Evolutionary conservation across 1,140 invertebrate genomes (phyloP).

Genomic region (Caerostris extrusa): DNA sequence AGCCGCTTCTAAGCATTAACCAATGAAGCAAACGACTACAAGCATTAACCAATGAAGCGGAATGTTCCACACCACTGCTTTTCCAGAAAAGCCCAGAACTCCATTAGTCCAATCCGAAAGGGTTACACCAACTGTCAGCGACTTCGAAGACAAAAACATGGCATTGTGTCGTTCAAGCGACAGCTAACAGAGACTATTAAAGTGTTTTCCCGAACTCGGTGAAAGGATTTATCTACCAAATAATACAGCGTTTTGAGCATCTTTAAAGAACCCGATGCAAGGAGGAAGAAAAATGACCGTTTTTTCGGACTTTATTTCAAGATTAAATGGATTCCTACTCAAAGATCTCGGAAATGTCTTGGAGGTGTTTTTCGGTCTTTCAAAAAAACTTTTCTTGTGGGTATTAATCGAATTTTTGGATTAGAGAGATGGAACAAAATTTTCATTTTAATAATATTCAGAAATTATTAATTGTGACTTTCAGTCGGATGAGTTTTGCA

Average conservation of each 20-base stretch:
- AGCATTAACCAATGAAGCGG: neutral
- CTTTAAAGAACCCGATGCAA: neutral
- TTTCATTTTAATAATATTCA: too few relatives aligned
- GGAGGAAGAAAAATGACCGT: neutral
- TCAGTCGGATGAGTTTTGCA: too few relatives aligned
- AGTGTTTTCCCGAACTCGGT: neutral
- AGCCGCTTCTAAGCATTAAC: neutral
- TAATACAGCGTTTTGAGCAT: neutral
- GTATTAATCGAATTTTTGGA: neutral
- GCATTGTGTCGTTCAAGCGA: constrained; percentile 27
- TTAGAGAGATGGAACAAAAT: too few relatives aligned
- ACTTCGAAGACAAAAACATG: constrained; percentile 55
- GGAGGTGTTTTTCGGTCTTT: neutral
- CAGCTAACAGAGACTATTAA: neutral
- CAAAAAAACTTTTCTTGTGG: neutral
- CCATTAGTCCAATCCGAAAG: neutral
- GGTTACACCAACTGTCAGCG: constrained; percentile 43
- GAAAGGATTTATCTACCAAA: neutral
- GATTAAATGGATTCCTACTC: neutral
- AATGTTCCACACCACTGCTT: neutral
- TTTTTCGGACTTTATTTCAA: neutral
- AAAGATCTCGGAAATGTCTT: neutral
- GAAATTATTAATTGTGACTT: too few relatives aligned
- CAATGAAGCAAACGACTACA: neutral
- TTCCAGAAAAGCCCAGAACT: neutral